phyloP scores from a whole-genome alignment of 2,797 vertebrate genomes.

The Sarcophilus harrisii region DNA sequence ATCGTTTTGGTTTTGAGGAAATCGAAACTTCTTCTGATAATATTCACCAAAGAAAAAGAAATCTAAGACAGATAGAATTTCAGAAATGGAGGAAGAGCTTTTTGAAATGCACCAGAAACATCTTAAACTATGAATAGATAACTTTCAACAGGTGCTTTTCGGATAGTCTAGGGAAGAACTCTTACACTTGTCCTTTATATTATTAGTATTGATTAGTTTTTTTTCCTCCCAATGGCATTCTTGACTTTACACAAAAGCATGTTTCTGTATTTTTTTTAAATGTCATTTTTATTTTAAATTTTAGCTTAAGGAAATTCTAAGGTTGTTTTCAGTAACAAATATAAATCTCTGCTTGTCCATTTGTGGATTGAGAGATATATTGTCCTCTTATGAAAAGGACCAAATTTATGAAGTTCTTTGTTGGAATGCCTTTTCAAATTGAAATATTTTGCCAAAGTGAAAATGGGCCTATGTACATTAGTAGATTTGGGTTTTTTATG shows the following conservation, averaged over 20 bases:
- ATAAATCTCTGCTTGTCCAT: conserved; percentile 14
- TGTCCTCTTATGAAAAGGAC: conserved; percentile 5
- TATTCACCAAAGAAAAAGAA: conserved; percentile 31
- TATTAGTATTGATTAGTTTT: neutral
- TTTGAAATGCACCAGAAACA: neutral
- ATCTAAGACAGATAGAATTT: conserved; percentile 21
- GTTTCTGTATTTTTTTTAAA: neutral
- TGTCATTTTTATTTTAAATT: conserved; percentile 45
- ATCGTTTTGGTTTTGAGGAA: conserved; percentile 42
- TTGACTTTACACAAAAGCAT: conserved; percentile 13
- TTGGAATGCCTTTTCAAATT: conserved; percentile 27
- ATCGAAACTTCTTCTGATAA: conserved; percentile 27
- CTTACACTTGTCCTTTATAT: neutral
- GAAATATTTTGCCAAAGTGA: conserved; percentile 25
- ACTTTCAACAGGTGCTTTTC: neutral
- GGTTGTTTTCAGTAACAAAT: conserved; percentile 45
- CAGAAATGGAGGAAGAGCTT: neutral
- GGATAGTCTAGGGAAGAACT: neutral
- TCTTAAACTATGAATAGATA: neutral
- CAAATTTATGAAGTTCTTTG: neutral
- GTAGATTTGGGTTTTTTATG: conserved; percentile 24
- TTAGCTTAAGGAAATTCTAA: conserved; percentile 33
- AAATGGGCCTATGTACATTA: neutral
- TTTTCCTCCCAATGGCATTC: neutral
- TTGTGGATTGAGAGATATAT: conserved; percentile 48